Conservation (phyloP, 2,888 invertebrate genomes). For the Drosophila lutescens region DNA sequence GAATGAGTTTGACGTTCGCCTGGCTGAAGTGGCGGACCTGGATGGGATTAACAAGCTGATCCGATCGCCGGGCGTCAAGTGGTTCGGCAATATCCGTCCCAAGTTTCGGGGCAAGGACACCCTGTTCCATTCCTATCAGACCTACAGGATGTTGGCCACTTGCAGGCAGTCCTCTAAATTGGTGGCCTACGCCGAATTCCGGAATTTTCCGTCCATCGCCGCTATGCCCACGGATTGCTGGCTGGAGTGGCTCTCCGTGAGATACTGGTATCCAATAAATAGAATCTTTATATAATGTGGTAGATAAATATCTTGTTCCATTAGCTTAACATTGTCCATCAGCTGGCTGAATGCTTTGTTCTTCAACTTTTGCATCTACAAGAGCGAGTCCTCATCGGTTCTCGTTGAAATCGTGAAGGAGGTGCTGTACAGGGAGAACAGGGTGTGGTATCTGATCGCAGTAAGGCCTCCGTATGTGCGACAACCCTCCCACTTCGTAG, state of each 20-base stretch:
- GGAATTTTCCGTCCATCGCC: conserved; percentile 65
- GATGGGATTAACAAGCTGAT: conserved; percentile 21
- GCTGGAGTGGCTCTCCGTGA: conserved; percentile 70
- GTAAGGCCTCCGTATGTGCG: conserved; percentile 47
- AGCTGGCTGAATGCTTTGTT: conserved; percentile 69
- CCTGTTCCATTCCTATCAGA: conserved; percentile 62
- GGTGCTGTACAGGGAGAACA: conserved; percentile 64
- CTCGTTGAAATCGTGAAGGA: conserved; percentile 54
- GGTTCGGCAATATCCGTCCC: conserved; percentile 59
- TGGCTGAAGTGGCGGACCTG: conserved; percentile 46
- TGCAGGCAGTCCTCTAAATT: neutral
- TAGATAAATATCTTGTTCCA: neutral
- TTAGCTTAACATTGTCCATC: conserved; percentile 48
- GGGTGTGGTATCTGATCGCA: conserved; percentile 57
- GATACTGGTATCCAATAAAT: conserved; percentile 68
- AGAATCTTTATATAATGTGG: too few relatives aligned
- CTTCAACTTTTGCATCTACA: conserved; percentile 67
- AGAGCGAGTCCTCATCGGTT: conserved; percentile 31
- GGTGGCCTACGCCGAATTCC: conserved; percentile 77
- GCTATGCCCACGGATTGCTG: conserved; percentile 69
- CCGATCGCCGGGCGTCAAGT: conserved; percentile 22
- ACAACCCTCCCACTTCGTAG: conserved; percentile 32
- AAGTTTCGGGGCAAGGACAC: conserved; percentile 34
- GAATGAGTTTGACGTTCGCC: conserved; percentile 47
- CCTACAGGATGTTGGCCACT: conserved; percentile 65